These are phyloP conservation scores for Ceyx melanurus DNA, from an alignment of 2,113 vertebrate genomes.

Conservation along the genomic window DNA sequence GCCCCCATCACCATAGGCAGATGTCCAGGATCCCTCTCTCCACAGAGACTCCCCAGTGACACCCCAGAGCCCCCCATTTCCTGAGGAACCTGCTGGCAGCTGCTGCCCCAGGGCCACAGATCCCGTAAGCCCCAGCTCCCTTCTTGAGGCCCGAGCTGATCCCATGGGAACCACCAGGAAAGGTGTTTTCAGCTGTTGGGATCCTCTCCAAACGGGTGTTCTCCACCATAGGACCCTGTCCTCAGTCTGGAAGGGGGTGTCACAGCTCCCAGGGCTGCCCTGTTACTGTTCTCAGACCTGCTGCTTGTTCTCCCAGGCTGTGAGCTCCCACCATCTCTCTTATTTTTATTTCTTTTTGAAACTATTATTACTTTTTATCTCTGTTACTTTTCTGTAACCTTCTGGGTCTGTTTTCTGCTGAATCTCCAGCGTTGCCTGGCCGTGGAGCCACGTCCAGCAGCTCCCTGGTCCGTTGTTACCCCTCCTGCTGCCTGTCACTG, in stretches of 20 bases:
- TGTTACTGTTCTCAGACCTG: not conserved
- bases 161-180: fast-evolving
- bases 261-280: not conserved
- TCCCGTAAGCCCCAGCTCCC: not conserved
- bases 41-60: not conserved
- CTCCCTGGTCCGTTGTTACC: not conserved
- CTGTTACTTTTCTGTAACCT: no score
- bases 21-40: not conserved
- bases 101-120: not conserved
- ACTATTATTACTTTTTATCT: no score
- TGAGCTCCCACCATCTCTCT: no score
- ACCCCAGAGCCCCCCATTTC: not conserved
- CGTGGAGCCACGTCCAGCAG: not conserved
- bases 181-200: not conserved
- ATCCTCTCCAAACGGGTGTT: fast-evolving
- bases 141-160: fast-evolving
- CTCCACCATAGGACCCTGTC: fast-evolving
- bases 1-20: not conserved
- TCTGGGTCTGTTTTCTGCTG: not conserved
- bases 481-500: not conserved
- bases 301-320: not conserved
- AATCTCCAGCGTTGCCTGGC: not conserved
- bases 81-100: not conserved
- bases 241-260: not conserved
- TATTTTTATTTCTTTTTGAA: no score